Evolutionary conservation across 2,113 vertebrate species (phyloP).

Genomic region (Bufo bufo): DNA sequence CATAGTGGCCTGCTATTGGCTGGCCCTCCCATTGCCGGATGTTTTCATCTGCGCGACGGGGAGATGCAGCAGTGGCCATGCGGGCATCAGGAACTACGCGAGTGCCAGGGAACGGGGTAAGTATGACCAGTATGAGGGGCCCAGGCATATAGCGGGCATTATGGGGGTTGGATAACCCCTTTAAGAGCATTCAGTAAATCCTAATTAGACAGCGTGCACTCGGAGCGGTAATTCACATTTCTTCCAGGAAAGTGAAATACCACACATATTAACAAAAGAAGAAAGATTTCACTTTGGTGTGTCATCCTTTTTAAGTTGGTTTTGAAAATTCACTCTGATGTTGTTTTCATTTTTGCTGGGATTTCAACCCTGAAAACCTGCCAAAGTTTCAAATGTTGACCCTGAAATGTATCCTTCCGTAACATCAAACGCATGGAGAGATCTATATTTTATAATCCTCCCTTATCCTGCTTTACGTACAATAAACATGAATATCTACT

Average conservation of each 20-base stretch:
- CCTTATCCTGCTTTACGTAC: conserved; percentile 5
- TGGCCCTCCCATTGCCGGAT: too few relatives aligned
- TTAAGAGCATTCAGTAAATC: not conserved
- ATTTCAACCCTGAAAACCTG: conserved; percentile 1
- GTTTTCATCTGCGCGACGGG: too few relatives aligned
- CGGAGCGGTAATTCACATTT: not conserved
- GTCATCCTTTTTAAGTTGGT: conserved; percentile 27
- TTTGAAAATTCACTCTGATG: conserved; percentile 31
- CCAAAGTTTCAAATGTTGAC: conserved; percentile 11
- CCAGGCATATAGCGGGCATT: too few relatives aligned
- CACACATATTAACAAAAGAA: not conserved
- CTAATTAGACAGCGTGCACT: not conserved
- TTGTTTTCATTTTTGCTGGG: conserved; percentile 27
- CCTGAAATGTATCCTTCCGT: conserved; percentile 1
- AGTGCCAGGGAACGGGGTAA: too few relatives aligned
- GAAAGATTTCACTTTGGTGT: conserved; percentile 26
- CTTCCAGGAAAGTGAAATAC: conserved; percentile 10
- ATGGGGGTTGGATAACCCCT: too few relatives aligned
- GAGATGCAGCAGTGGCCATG: too few relatives aligned
- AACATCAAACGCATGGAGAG: conserved; percentile 22
- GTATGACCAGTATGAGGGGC: too few relatives aligned
- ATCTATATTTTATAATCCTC: conserved; percentile 33
- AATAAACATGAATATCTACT: not conserved
- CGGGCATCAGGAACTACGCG: too few relatives aligned
- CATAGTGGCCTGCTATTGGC: too few relatives aligned